Conservation (phyloP, 2,113 vertebrate genomes). For the Dromas ardeola region DNA sequence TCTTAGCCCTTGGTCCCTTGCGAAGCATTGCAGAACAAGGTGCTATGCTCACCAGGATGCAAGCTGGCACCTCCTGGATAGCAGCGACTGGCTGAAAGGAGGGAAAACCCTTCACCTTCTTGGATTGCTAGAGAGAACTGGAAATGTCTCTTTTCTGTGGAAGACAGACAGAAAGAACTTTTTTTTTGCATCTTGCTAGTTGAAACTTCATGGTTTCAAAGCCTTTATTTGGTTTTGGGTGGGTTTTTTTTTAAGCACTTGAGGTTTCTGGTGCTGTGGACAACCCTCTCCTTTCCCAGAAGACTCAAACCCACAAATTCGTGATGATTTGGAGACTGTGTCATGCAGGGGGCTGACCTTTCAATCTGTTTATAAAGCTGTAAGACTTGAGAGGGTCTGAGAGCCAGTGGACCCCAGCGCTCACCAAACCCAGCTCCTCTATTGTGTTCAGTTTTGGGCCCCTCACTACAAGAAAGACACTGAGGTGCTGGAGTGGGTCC, state of each 20-base stretch:
- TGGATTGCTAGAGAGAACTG: background rate
- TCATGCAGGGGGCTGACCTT: fast-evolving
- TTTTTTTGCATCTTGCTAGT: fast-evolving
- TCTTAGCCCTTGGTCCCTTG: background rate
- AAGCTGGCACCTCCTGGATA: background rate
- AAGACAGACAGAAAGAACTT: background rate
- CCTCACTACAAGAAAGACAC: background rate
- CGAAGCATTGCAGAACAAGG: background rate
- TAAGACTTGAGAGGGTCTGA: background rate
- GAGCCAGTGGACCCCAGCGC: background rate
- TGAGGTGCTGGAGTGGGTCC: background rate
- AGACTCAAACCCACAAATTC: background rate
- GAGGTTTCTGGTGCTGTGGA: background rate
- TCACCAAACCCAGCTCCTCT: background rate
- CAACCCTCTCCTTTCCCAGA: background rate
- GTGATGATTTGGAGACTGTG: background rate
- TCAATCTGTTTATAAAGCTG: background rate
- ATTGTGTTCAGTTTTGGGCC: background rate
- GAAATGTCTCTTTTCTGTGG: background rate
- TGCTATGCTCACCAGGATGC: fast-evolving
- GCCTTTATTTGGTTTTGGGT: background rate
- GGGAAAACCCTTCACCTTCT: background rate
- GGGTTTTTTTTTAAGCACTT: background rate
- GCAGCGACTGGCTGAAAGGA: background rate
- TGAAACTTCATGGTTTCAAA: background rate